Evolutionary conservation across 2,113 vertebrate genomes (phyloP).

Genomic region (Salvelinus alpinus): DNA sequence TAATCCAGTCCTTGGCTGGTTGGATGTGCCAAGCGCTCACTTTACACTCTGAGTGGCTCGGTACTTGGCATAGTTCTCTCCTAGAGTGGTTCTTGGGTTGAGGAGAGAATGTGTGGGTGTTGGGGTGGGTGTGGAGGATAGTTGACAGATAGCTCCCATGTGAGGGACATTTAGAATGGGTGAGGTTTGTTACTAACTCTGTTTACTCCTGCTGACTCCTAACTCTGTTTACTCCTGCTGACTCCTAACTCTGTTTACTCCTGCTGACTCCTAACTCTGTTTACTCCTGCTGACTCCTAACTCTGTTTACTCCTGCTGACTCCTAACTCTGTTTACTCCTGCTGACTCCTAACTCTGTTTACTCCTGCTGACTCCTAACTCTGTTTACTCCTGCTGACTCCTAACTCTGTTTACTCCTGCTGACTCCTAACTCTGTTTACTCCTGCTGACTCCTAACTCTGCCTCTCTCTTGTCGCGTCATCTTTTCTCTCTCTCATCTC

Average conservation of each 20-base stretch:
- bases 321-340: slow-evolving; percentile 1
- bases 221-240: not conserved
- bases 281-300: no score
- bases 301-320: not conserved
- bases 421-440: slow-evolving; percentile 4
- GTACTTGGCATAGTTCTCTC: slow-evolving; percentile 8
- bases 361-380: no score
- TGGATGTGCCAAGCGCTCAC: slow-evolving; percentile 6
- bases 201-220: not conserved
- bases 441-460: not conserved
- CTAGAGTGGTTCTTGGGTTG: not conserved
- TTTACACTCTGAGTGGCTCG: slow-evolving; percentile 8
- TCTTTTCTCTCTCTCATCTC: not conserved
- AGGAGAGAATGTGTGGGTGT: not conserved
- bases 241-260: slow-evolving; percentile 1
- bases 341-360: slow-evolving; percentile 3
- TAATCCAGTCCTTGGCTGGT: slow-evolving; percentile 23
- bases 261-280: not conserved
- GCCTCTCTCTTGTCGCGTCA: not conserved
- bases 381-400: slow-evolving; percentile 1
- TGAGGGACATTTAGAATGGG: not conserved
- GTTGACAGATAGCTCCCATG: not conserved
- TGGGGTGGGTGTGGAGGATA: slow-evolving; percentile 7
- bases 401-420: not conserved
- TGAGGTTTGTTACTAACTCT: not conserved